Conservation (phyloP, 2,113 vertebrate species). For the Lamprologus sp. region DNA sequence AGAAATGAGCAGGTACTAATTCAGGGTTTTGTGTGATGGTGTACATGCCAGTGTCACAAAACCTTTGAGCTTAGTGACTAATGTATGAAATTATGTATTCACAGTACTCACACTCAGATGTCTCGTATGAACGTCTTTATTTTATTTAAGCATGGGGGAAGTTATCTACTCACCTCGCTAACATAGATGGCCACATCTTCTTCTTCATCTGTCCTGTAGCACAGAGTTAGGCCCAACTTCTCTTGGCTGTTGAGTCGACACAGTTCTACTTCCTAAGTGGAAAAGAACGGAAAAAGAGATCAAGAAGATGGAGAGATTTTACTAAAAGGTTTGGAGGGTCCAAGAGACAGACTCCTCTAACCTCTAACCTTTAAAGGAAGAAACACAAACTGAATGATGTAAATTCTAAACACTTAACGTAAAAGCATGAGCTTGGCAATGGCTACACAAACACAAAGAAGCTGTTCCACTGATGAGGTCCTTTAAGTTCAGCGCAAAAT, state of each 20-base stretch:
- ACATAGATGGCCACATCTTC: conserved; percentile 92
- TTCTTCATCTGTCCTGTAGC: conserved; percentile 94
- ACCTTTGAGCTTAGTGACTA: background rate
- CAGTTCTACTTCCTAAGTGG: conserved; percentile 85
- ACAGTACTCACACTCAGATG: background rate
- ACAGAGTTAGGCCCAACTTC: conserved; percentile 93
- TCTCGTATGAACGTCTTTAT: background rate
- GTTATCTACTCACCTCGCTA: conserved; percentile 80
- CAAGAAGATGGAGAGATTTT: background rate
- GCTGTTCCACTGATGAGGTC: background rate
- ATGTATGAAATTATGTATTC: background rate
- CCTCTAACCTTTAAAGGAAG: background rate
- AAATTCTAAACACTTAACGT: background rate
- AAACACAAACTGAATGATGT: background rate
- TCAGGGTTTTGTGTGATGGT: background rate
- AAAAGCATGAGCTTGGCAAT: background rate
- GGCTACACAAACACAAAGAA: background rate
- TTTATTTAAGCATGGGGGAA: background rate
- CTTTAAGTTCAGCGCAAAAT: background rate
- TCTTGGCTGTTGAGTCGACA: conserved; percentile 88
- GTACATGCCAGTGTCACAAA: background rate
- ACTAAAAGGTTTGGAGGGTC: background rate
- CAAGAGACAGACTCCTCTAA: background rate
- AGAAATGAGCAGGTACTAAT: background rate
- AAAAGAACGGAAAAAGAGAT: background rate